Percentiles rank a stretch among this genome's conserved stretches.
phyloP scores from a whole-genome alignment of 2,797 vertebrate species.

The Coregonus ussuriensis region DNA sequence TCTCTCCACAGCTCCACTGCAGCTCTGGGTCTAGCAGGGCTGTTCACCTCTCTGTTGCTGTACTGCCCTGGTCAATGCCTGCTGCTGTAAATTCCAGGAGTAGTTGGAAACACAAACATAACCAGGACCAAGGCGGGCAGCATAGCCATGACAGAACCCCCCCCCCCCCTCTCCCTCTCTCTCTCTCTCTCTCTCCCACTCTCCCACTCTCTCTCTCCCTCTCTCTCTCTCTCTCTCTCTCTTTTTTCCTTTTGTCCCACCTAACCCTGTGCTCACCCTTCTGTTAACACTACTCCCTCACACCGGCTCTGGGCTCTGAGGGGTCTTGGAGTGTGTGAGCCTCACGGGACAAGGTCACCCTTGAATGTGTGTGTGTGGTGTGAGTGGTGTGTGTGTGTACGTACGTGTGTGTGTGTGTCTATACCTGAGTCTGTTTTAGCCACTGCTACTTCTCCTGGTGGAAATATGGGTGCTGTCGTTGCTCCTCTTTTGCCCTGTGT shows the following conservation, averaged over 20 bases:
- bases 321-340: slow-evolving; percentile 51
- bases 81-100: slow-evolving; percentile 81
- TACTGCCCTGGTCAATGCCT: slow-evolving; percentile 60
- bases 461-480: slow-evolving; percentile 22
- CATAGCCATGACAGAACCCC: slow-evolving; percentile 46
- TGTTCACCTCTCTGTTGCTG: slow-evolving; percentile 65
- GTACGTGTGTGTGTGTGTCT: slow-evolving; percentile 5
- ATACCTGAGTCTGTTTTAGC: not conserved
- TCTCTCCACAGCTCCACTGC: slow-evolving; percentile 48
- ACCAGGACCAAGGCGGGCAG: slow-evolving; percentile 52
- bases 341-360: slow-evolving; percentile 36
- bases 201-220: slow-evolving; percentile 9
- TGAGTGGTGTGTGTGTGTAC: slow-evolving; percentile 20
- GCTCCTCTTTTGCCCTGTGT: slow-evolving; percentile 52
- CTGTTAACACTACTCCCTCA: slow-evolving; percentile 26
- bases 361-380: not conserved
- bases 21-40: slow-evolving; percentile 67
- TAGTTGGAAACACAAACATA: slow-evolving; percentile 82
- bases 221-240: slow-evolving; percentile 12
- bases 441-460: not conserved
- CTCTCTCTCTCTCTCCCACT: slow-evolving; percentile 14
- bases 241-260: slow-evolving; percentile 3
- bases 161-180: not conserved
- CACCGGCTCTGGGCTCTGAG: slow-evolving; percentile 36
- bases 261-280: not conserved